Percentiles rank a stretch among this genome's conserved stretches.
Evolutionary conservation across 2,113 vertebrate species (phyloP).

Genomic region (Telmatochromis sp.): DNA sequence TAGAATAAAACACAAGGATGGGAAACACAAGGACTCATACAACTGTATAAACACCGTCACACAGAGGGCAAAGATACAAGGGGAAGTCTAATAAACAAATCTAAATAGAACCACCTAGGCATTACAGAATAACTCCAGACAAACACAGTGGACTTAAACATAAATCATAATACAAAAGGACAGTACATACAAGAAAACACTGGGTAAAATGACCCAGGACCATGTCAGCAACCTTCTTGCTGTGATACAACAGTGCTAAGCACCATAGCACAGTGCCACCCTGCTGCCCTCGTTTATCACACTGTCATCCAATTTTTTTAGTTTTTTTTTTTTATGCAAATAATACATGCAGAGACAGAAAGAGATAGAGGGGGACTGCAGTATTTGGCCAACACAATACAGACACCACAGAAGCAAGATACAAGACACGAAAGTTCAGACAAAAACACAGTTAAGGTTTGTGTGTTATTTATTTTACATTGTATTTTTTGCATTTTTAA

Average conservation of each 20-base stretch:
- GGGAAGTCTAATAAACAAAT: not conserved
- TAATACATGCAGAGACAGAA: rapidly evolving
- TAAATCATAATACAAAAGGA: not conserved
- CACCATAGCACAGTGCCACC: not conserved
- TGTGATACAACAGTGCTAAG: not conserved
- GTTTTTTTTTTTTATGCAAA: not conserved
- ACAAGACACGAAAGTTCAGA: rapidly evolving
- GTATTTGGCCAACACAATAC: rapidly evolving
- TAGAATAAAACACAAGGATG: not conserved
- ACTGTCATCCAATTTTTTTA: not conserved
- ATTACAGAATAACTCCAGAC: not conserved
- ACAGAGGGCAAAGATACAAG: not conserved
- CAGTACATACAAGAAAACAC: not conserved
- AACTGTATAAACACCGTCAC: not conserved
- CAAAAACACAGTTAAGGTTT: not conserved
- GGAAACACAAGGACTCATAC: not conserved
- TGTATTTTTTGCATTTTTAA: not conserved
- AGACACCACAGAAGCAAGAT: not conserved
- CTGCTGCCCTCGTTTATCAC: not conserved
- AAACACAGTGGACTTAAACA: not conserved
- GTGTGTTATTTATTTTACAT: not conserved
- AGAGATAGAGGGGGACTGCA: not conserved
- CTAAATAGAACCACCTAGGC: not conserved
- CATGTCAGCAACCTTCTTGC: not conserved
- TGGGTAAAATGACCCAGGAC: not conserved